phyloP scores from a whole-genome alignment of 2,888 invertebrate species.

The Conops quadrifasciatus region DNA sequence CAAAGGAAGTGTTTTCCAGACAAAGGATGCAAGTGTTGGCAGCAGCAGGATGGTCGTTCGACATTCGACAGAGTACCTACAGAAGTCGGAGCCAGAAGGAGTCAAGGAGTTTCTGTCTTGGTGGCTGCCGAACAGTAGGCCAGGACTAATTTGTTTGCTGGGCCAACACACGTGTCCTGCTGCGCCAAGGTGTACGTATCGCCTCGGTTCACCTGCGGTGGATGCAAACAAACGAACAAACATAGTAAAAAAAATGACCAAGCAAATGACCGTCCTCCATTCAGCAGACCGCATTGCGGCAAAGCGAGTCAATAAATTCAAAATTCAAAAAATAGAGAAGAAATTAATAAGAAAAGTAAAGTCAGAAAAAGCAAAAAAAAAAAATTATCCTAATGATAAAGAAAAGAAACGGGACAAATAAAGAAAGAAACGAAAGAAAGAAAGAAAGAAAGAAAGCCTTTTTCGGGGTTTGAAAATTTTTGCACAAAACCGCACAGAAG shows the following conservation, averaged over 20 bases:
- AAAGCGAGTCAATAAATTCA: conserved; percentile 8
- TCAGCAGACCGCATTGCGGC: background rate
- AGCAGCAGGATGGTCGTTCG: background rate
- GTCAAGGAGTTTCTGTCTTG: background rate
- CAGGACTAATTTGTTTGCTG: conserved; percentile 25
- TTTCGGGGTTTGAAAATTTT: background rate
- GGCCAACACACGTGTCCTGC: conserved; percentile 29
- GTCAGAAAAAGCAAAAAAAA: background rate
- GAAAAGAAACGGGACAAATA: background rate
- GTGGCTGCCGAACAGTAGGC: conserved; percentile 20
- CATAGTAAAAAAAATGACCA: background rate
- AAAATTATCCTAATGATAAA: background rate
- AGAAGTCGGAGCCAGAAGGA: background rate
- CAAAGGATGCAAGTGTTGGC: conserved; percentile 5
- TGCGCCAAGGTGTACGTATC: conserved; percentile 4
- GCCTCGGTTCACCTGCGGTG: no score
- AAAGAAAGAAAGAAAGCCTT: background rate
- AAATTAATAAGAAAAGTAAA: no score
- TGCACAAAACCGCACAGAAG: conserved; percentile 17
- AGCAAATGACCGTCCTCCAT: background rate
- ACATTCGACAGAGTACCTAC: background rate
- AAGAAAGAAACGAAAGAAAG: background rate
- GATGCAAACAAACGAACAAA: background rate
- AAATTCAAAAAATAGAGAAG: no score
- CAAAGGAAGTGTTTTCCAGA: background rate